Base-by-base conservation (phyloP, 2,113 vertebrate genomes). In the Ornithorhynchus anatinus region DNA sequence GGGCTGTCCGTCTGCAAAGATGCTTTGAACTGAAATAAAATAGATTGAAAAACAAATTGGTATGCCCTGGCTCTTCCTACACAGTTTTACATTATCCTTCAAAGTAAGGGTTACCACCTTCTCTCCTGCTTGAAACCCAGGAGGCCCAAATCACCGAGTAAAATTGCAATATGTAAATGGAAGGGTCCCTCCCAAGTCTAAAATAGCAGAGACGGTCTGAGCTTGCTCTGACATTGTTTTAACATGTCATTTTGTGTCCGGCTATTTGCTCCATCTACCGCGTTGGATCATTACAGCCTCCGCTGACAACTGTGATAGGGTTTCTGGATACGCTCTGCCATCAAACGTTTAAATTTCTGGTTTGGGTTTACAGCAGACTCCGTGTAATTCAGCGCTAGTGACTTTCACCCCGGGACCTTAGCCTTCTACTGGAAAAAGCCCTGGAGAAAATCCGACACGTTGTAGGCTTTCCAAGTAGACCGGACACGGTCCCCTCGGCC, bases 21-120 rank as follows among this genome's bases (percentile, higher is more conserved):
- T 58, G 79, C 69, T 90, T 54, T 81, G 69, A 87, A 84, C 53
- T 76, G 79, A 86, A 90, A 90, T 69, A 69, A 43, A 85, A 81
- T 0, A 84, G 76, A 86, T 2, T 44, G 23, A 72, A 86, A 85
- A 89, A 52, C 17, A 38, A 86, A 85, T 50, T 79, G 72, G 36
- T 81, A 13, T 72, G 75, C 61, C 80, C 31, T 40, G 63, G 45
- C 43, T 77, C 59, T 65, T 63, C 71, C 58, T 58, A 69, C 50
- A 61, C 78, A 33, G 29, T 54, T 77, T 85, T 66, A 73, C 27
- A 75, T 59, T 50, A 61, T 43, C 47, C 65, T 82, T 81, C 83
- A 76, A 72, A 83, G 65, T 5, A 1, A 81, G 42, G 22, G 42
- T 66, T 69, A 45, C 52, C 78, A 75, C 75, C 72, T 69, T 17